Base-by-base conservation (phyloP, 2,797 vertebrate species). In the Tragopan temminckii region DNA sequence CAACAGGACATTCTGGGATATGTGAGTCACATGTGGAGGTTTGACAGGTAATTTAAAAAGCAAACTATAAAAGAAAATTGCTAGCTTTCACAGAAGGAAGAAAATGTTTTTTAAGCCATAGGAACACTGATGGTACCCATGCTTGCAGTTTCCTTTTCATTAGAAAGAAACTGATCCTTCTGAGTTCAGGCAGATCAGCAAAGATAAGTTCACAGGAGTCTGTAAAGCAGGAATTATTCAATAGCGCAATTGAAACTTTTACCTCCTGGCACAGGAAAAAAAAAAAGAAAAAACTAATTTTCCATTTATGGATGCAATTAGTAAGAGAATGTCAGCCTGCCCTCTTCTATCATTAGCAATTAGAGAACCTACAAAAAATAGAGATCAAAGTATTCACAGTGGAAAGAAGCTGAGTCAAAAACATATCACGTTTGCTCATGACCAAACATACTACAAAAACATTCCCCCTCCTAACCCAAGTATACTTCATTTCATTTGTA, bases 1-100 rank as follows among this genome's bases (percentile, higher is more conserved):
- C 18, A 58, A 79, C 1, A 5, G 35, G 35, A 79, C 78, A 88
- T 70, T 52, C 67, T 43, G 91, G 52, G 88, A 63, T 0, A 81
- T 31, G 43, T 24, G 9, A 92, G 55, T 88, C 83, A 93, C 55
- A 81, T 70, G 84, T 43, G 36, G 70, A 86, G 59, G 61, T 79
- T 36, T 95, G 86, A 94, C 67, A 81, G 38, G 9, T 31, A 81
- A 86, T 63, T 91, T 69, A 14, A 90, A 86, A 43, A 35, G 17
- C 4, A 89, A 31, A 24, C 14, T 89, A 80, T 85, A 83, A 91
- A 67, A 85, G 70, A 78, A 91, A 88, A 86, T 42, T 64, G 13
- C 48, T 83, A 50, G 10, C 36, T 91, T 83, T 91, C 81, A 87
- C 17, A 21, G 59, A 43, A n/a, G 5, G 29, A 11, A 46, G 25